Evolutionary conservation across 2,797 vertebrate genomes (phyloP).

Genomic region (Nannoperca australis): DNA sequence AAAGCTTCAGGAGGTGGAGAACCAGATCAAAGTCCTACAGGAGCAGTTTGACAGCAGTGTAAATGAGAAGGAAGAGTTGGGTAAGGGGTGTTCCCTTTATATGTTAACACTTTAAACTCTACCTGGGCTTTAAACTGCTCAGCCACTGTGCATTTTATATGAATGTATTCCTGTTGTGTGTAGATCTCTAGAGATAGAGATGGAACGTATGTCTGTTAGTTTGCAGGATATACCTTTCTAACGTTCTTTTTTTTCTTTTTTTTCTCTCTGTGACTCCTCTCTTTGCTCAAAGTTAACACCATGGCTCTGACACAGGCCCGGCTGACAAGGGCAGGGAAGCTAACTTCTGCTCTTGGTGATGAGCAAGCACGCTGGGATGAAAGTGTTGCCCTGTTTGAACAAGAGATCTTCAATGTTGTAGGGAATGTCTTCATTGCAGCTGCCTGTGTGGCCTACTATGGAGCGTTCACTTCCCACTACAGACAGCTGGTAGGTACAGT

Average conservation of each 20-base stretch:
- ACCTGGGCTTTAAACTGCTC: background rate
- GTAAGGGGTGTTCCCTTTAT: constrained; percentile 68
- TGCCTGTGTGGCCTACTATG: constrained; percentile 90
- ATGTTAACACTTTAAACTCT: background rate
- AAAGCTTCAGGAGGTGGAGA: constrained; percentile 87
- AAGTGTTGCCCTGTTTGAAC: constrained; percentile 85
- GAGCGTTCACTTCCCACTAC: constrained; percentile 90
- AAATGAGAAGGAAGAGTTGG: constrained; percentile 87
- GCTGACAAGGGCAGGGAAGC: constrained; percentile 86
- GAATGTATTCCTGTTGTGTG: background rate
- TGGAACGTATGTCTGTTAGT: background rate
- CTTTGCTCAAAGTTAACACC: constrained; percentile 77
- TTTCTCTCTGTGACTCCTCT: background rate
- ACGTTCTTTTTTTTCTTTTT: background rate
- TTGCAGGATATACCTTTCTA: background rate
- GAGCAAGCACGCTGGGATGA: constrained; percentile 90
- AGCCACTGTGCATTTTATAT: background rate
- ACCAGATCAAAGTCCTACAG: constrained; percentile 86
- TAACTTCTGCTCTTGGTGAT: constrained; percentile 87
- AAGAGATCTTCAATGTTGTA: constrained; percentile 87
- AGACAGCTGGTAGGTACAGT: constrained; percentile 80
- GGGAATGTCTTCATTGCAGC: constrained; percentile 91
- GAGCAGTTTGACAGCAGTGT: constrained; percentile 87
- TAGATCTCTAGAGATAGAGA: background rate
- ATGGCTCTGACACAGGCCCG: constrained; percentile 88